Conservation (phyloP, 2,113 vertebrate species). For the Alexandromys fortis region DNA sequence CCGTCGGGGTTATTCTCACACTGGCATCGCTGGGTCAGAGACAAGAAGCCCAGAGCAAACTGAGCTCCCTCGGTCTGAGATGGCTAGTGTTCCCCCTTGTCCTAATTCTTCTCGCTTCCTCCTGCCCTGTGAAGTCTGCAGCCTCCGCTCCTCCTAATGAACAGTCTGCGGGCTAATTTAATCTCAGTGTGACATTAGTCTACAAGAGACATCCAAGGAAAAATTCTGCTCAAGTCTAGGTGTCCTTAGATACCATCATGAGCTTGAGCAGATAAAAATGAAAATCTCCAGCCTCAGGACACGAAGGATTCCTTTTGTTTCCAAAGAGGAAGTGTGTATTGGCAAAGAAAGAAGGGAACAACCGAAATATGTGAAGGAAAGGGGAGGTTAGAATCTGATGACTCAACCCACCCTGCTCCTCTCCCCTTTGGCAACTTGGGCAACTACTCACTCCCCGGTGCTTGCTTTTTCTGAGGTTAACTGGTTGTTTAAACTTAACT, state of each 20-base stretch:
- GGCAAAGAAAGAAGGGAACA: not conserved
- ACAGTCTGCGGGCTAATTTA: not conserved
- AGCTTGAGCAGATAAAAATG: not conserved
- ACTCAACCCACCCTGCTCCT: fast-evolving
- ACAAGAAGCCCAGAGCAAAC: not conserved
- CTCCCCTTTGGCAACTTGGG: not conserved
- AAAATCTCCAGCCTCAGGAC: not conserved
- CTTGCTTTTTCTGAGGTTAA: not conserved
- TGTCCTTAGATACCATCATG: not conserved
- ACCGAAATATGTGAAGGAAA: fast-evolving
- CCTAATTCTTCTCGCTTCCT: not conserved
- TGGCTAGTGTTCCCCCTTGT: too few relatives aligned
- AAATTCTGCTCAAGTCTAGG: not conserved
- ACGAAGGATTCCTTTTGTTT: not conserved
- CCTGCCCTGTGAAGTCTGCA: not conserved
- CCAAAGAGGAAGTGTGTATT: not conserved
- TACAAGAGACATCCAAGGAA: not conserved
- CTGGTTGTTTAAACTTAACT: constrained; percentile 42
- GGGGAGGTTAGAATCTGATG: not conserved
- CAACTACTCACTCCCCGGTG: not conserved
- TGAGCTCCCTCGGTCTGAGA: not conserved
- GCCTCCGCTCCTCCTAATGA: fast-evolving
- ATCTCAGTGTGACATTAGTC: not conserved
- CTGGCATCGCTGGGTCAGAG: not conserved
- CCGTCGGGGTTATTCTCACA: not conserved